Evolutionary conservation across 2,113 vertebrate species (phyloP).

Genomic region (Desmodus rotundus): DNA sequence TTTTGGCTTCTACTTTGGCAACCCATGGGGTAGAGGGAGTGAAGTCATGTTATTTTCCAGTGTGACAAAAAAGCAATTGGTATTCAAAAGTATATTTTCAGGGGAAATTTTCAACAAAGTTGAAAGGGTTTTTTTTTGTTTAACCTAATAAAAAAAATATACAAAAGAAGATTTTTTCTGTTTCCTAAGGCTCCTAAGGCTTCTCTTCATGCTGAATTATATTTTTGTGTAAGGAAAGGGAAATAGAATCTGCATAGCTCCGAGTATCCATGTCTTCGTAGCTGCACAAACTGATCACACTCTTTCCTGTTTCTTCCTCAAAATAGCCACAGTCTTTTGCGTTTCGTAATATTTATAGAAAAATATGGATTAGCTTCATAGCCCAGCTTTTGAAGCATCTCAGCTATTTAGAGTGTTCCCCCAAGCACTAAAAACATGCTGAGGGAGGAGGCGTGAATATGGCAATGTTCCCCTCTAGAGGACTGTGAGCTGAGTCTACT

Average conservation of each 20-base stretch:
- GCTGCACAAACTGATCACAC: neutral
- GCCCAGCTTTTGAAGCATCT: constrained; percentile 26
- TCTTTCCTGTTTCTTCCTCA: neutral
- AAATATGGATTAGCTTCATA: neutral
- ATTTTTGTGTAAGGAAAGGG: neutral
- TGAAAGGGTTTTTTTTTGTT: neutral
- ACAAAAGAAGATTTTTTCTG: neutral
- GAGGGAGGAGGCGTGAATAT: neutral
- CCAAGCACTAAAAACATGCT: neutral
- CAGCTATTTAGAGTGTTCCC: neutral
- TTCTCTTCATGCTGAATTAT: neutral
- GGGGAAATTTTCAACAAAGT: constrained; percentile 35
- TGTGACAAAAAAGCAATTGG: constrained; percentile 36
- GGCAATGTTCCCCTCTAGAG: neutral
- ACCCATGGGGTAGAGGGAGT: neutral
- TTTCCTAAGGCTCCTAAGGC: neutral
- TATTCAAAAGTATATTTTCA: constrained; percentile 26
- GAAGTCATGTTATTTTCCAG: constrained; percentile 50
- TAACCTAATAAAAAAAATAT: neutral
- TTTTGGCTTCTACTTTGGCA: constrained; percentile 59
- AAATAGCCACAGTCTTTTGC: neutral
- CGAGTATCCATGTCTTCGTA: neutral
- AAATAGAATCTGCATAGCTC: neutral
- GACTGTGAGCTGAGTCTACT: neutral
- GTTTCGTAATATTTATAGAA: constrained; percentile 24